Conservation (phyloP, 2,797 vertebrate genomes). For the Tenualosa thibaudeaui region DNA sequence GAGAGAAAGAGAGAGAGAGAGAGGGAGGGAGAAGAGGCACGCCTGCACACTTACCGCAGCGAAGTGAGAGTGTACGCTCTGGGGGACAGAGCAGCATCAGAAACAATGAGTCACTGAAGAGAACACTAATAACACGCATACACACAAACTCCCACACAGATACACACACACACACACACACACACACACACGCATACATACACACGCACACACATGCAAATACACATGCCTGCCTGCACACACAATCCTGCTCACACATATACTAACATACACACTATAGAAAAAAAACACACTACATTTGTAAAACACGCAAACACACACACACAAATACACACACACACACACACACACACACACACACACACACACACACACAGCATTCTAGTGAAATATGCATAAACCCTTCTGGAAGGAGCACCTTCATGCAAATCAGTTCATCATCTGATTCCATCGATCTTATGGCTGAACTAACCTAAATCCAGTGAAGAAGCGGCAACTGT, state of each 20-base stretch:
- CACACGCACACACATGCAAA: not conserved
- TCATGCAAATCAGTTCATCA: no score
- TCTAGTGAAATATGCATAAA: no score
- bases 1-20: slow-evolving; percentile 47
- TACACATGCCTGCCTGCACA: not conserved
- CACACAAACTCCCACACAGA: slow-evolving; percentile 35
- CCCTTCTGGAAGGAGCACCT: no score
- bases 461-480: no score
- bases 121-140: slow-evolving; percentile 20
- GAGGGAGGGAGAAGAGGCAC: slow-evolving; percentile 48
- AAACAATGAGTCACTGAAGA: slow-evolving; percentile 63
- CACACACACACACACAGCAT: not conserved
- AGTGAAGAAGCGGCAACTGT: not conserved
- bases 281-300: slow-evolving; percentile 34
- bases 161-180: slow-evolving; percentile 18
- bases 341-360: not conserved
- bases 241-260: not conserved
- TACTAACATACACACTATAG: not conserved
- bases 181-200: slow-evolving; percentile 3
- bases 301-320: not conserved
- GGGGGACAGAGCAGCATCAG: slow-evolving; percentile 74
- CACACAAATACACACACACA: slow-evolving; percentile 30
- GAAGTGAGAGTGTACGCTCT: slow-evolving; percentile 69
- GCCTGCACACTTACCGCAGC: slow-evolving; percentile 71
- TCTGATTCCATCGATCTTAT: no score